Percentiles rank a stretch among this genome's conserved stretches.
phyloP scores from a whole-genome alignment of 2,888 invertebrate genomes.

The Lamproptera curius region DNA sequence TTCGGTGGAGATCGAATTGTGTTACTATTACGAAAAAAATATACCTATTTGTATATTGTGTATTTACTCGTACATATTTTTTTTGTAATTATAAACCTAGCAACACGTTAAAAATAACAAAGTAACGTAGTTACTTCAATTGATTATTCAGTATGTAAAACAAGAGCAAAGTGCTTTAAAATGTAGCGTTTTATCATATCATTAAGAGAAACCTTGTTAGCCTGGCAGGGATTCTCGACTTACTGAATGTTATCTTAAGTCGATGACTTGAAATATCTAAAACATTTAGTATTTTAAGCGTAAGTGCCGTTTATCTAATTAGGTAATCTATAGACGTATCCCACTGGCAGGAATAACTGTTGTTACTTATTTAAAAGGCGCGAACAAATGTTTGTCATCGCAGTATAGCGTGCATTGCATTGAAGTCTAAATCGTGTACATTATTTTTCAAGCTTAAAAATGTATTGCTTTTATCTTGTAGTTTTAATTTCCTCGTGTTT shows the following conservation, averaged over 20 bases:
- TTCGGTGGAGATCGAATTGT: too few relatives aligned
- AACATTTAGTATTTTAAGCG: conserved; percentile 36
- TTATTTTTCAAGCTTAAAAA: conserved; percentile 1
- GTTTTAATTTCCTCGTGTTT: conserved; percentile 22
- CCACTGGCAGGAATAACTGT: conserved; percentile 32
- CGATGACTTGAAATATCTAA: conserved; percentile 34
- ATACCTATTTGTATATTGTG: too few relatives aligned
- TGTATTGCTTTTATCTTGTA: conserved; percentile 7
- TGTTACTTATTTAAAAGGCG: conserved; percentile 28
- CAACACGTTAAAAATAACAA: too few relatives aligned
- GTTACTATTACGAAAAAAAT: too few relatives aligned
- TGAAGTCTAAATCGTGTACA: background rate
- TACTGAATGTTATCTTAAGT: conserved; percentile 4
- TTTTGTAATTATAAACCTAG: too few relatives aligned
- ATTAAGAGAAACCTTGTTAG: conserved; percentile 31
- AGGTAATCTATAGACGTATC: conserved; percentile 50
- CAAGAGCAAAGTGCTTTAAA: background rate
- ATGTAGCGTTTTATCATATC: background rate
- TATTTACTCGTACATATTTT: too few relatives aligned
- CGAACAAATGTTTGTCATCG: conserved; percentile 24
- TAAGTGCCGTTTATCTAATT: conserved; percentile 54
- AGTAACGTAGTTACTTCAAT: too few relatives aligned
- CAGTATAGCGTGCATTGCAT: conserved; percentile 24
- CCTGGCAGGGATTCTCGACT: conserved; percentile 41
- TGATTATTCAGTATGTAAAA: too few relatives aligned